Conservation (phyloP, 2,797 vertebrate species). For the Melanotaenia trifasciata region DNA sequence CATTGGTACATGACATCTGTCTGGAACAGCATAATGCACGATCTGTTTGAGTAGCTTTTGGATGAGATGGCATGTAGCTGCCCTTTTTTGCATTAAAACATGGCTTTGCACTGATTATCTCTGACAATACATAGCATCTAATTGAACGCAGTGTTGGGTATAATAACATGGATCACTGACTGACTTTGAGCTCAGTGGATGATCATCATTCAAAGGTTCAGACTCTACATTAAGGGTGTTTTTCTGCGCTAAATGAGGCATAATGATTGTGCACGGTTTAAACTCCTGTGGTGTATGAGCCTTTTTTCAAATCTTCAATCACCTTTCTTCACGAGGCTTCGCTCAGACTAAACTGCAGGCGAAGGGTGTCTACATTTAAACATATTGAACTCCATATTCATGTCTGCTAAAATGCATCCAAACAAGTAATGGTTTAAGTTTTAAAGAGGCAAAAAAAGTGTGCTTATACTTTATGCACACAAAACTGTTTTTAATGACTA, state of each 20-base stretch:
- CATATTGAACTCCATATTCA: neutral
- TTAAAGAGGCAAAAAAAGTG: neutral
- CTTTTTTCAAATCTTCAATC: conserved; percentile 58
- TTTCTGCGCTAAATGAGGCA: conserved; percentile 53
- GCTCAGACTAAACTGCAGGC: conserved; percentile 27
- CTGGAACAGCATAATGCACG: conserved; percentile 4
- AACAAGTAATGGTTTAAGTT: neutral
- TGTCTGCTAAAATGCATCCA: neutral
- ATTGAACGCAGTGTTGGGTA: conserved; percentile 3
- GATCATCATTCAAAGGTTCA: conserved; percentile 20
- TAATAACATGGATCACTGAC: neutral
- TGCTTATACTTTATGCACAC: conserved; percentile 1
- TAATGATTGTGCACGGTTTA: conserved; percentile 56
- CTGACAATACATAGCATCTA: neutral
- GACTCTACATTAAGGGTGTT: conserved; percentile 38
- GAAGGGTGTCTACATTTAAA: conserved; percentile 5
- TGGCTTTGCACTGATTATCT: neutral
- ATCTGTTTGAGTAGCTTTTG: conserved; percentile 18
- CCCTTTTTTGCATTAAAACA: neutral
- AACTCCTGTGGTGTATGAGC: conserved; percentile 47
- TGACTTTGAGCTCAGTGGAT: conserved; percentile 20
- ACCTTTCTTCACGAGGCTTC: conserved; percentile 43
- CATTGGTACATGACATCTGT: conserved; percentile 31
- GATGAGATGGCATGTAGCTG: neutral
- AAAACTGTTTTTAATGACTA: neutral